These are phyloP conservation scores for Magallana nippona DNA, from an alignment of 2,888 invertebrate genomes.

Conservation along the genomic window DNA sequence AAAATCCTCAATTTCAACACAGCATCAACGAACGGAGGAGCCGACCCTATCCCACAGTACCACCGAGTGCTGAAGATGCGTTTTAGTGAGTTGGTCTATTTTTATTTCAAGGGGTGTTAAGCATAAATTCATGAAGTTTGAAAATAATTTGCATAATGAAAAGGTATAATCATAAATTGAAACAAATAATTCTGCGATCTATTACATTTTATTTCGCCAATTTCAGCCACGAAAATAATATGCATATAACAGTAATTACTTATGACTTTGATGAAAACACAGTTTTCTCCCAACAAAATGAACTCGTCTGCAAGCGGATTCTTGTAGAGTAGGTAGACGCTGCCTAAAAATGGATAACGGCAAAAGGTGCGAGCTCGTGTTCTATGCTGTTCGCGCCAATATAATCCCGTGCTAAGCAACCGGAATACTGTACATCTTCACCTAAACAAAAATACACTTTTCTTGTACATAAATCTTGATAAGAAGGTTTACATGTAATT, in stretches of 20 bases:
- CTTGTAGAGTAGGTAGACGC: slow-evolving; percentile 4
- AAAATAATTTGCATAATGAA: not conserved
- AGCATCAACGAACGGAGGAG: slow-evolving; percentile 28
- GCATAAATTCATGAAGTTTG: not conserved
- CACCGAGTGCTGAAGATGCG: slow-evolving; percentile 18
- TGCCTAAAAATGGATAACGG: slow-evolving; percentile 37
- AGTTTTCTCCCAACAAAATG: not conserved
- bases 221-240: no score
- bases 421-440: not conserved
- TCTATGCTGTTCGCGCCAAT: not conserved
- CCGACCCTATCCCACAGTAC: slow-evolving; percentile 17
- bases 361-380: not conserved
- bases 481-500: not conserved
- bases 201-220: no score
- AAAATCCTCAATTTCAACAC: slow-evolving; percentile 29
- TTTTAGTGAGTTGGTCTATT: not conserved
- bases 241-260: no score
- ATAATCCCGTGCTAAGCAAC: slow-evolving; percentile 21
- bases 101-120: not conserved
- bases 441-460: slow-evolving; percentile 17
- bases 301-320: slow-evolving; percentile 23
- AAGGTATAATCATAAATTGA: not conserved
- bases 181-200: not conserved
- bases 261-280: no score
- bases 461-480: not conserved